Evolutionary conservation across 2,797 vertebrate species (phyloP).

Genomic region (Danio tinwini): DNA sequence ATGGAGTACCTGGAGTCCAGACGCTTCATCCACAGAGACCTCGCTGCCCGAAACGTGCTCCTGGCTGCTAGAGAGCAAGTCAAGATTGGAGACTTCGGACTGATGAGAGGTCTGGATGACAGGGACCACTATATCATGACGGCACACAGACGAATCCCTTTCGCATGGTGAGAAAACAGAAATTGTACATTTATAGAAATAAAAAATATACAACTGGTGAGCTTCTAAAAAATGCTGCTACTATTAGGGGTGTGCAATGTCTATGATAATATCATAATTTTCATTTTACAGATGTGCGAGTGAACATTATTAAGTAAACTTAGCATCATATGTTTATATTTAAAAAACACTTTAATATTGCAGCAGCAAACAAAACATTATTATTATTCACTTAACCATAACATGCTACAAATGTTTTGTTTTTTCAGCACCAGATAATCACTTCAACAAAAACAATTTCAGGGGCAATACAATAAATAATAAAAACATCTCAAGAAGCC

Average conservation of each 20-base stretch:
- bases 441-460: too few relatives aligned
- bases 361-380: too few relatives aligned
- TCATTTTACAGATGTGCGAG: too few relatives aligned
- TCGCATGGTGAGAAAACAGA: conserved; percentile 81
- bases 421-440: too few relatives aligned
- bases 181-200: not conserved
- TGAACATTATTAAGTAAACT: too few relatives aligned
- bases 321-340: too few relatives aligned
- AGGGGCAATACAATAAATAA: too few relatives aligned
- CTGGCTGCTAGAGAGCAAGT: conserved; percentile 79
- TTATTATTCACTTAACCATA: too few relatives aligned
- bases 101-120: conserved; percentile 84
- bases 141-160: conserved; percentile 85
- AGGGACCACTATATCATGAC: conserved; percentile 87
- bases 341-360: too few relatives aligned
- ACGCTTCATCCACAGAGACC: conserved; percentile 86
- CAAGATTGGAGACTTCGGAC: conserved; percentile 91
- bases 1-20: conserved; percentile 87
- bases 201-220: not conserved
- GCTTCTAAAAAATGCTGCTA: not conserved
- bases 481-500: too few relatives aligned
- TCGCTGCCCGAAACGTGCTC: conserved; percentile 87
- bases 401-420: too few relatives aligned
- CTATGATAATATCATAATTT: too few relatives aligned
- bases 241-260: not conserved